Evolutionary conservation across 1,140 invertebrate species (phyloP).

Genomic region (Drosophila pseudoobscura): DNA sequence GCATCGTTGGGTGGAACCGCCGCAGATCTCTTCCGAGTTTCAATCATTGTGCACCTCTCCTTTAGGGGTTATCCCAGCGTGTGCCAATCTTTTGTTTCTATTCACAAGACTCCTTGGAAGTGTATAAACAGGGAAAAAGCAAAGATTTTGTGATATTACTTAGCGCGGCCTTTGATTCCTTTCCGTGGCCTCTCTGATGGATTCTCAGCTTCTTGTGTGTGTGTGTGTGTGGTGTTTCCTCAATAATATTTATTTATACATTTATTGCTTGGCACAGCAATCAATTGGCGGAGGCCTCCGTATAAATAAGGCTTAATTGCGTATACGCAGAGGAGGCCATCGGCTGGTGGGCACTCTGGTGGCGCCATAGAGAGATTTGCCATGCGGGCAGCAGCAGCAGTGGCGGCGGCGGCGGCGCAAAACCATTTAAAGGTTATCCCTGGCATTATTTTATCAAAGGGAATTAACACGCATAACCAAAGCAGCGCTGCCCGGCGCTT

Average conservation of each 20-base stretch:
- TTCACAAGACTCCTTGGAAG: no score
- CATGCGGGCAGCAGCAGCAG: conserved; percentile 53
- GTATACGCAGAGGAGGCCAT: conserved; percentile 19
- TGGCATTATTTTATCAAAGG: conserved; percentile 80
- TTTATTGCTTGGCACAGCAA: conserved; percentile 77
- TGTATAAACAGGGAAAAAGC: no score
- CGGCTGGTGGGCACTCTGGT: not conserved
- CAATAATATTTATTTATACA: conserved; percentile 79
- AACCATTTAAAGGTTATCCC: conserved; percentile 79
- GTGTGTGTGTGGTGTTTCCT: conserved; percentile 30
- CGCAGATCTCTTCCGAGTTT: no score
- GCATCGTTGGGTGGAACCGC: no score
- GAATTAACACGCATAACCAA: conserved; percentile 80
- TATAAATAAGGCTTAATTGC: conserved; percentile 82
- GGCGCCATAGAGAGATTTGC: conserved; percentile 18
- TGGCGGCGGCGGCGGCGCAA: conserved; percentile 25
- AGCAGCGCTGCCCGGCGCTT: conserved; percentile 27
- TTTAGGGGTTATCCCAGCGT: no score
- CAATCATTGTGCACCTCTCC: no score
- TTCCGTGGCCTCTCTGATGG: conserved; percentile 30
- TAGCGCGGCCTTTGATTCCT: conserved; percentile 65
- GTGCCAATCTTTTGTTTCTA: no score
- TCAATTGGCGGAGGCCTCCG: conserved; percentile 62
- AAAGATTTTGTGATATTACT: conserved; percentile 56
- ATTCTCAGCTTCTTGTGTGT: conserved; percentile 7